Evolutionary conservation across 2,888 invertebrate species (phyloP).

Genomic region (Chydorus sphaericus): DNA sequence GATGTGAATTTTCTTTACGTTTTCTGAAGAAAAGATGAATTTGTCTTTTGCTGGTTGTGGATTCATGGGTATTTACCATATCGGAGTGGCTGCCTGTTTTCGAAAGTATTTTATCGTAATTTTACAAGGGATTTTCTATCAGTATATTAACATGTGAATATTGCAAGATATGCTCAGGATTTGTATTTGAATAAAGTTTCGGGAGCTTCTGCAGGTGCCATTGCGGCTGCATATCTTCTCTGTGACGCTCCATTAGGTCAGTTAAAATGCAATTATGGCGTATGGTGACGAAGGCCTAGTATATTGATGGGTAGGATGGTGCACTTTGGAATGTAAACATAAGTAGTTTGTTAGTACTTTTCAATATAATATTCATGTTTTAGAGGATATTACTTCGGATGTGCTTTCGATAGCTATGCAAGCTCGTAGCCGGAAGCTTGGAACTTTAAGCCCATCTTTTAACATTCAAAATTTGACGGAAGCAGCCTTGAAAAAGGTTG

Average conservation of each 20-base stretch:
- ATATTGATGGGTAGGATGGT: neutral
- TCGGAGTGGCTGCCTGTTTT: constrained; percentile 94
- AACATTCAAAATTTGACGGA: constrained; percentile 76
- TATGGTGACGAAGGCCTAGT: neutral
- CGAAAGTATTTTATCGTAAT: constrained; percentile 43
- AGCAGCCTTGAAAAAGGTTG: constrained; percentile 61
- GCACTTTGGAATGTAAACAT: constrained; percentile 8
- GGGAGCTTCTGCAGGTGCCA: constrained; percentile 89
- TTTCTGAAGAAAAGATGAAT: constrained; percentile 53
- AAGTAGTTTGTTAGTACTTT: constrained; percentile 3
- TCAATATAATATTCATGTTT: too few species aligned
- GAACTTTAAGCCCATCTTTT: constrained; percentile 92
- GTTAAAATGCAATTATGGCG: constrained; percentile 24
- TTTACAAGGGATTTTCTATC: constrained; percentile 23
- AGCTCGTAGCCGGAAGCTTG: constrained; percentile 73
- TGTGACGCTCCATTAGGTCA: constrained; percentile 78
- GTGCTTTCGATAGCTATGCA: constrained; percentile 81
- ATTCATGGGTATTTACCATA: constrained; percentile 96
- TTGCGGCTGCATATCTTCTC: constrained; percentile 72
- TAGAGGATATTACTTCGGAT: too few species aligned
- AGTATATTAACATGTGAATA: neutral
- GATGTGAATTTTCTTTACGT: too few species aligned
- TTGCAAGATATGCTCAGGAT: constrained; percentile 73
- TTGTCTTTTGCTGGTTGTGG: constrained; percentile 98
- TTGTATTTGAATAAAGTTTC: constrained; percentile 72